These are phyloP conservation scores for Oncorhynchus keta DNA, from an alignment of 2,113 vertebrate genomes.

Conservation along the genomic window DNA sequence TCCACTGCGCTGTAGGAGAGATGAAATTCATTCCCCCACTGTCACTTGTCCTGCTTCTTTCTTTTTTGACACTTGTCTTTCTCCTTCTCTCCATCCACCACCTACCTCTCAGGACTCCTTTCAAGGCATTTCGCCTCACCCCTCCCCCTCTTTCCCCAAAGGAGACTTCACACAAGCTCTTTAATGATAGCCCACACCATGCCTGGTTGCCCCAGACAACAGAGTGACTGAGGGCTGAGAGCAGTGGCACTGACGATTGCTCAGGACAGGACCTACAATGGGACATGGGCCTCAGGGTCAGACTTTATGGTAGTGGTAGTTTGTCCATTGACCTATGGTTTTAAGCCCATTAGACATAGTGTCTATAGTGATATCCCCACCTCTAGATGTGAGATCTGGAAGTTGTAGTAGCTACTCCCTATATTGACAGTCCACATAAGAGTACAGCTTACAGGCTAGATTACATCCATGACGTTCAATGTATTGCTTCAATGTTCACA, in stretches of 20 bases:
- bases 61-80: background rate
- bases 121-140: background rate
- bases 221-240: background rate
- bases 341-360: background rate
- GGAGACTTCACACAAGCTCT: background rate
- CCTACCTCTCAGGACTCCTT: background rate
- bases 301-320: conserved; percentile 8
- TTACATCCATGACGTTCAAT: too few relatives aligned
- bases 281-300: background rate
- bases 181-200: background rate
- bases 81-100: background rate
- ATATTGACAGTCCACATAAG: background rate
- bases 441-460: background rate
- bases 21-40: background rate
- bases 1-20: background rate
- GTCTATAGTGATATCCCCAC: background rate
- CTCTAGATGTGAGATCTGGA: background rate
- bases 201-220: background rate
- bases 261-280: background rate
- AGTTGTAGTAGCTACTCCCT: background rate
- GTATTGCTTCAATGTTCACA: background rate
- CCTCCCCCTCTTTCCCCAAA: background rate
- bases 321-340: background rate
- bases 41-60: background rate
- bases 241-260: background rate